These are phyloP conservation scores for Adelosebastes latens DNA, from an alignment of 2,797 vertebrate species.

Conservation along the genomic window DNA sequence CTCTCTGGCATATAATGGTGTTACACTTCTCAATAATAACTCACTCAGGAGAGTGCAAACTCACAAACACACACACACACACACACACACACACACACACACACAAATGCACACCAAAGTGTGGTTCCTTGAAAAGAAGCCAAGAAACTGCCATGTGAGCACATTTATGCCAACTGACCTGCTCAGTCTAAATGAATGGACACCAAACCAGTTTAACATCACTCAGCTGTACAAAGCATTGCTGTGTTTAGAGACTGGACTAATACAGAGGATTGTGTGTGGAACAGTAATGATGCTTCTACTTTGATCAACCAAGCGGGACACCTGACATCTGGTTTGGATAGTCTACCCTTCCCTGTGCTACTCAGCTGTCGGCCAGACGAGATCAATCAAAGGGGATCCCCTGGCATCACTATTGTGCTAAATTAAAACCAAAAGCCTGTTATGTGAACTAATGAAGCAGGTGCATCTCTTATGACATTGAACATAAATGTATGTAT, in stretches of 20 bases:
- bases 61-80: background rate
- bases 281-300: constrained; percentile 7
- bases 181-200: constrained; percentile 21
- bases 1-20: constrained; percentile 40
- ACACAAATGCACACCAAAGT: constrained; percentile 8
- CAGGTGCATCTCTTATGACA: background rate
- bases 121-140: constrained; percentile 35
- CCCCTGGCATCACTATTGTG: background rate
- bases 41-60: background rate
- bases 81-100: constrained; percentile 9
- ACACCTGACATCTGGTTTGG: background rate
- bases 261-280: constrained; percentile 24
- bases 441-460: background rate
- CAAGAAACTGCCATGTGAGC: constrained; percentile 39
- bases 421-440: background rate
- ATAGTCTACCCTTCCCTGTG: background rate
- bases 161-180: constrained; percentile 35
- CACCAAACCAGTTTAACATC: constrained; percentile 11
- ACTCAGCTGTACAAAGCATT: constrained; percentile 37
- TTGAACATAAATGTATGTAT: background rate
- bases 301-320: constrained; percentile 16
- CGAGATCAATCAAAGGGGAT: background rate
- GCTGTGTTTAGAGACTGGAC: constrained; percentile 29
- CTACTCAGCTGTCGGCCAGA: background rate
- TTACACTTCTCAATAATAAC: constrained; percentile 25